These are phyloP conservation scores for Perdita meconis DNA, from an alignment of 2,888 invertebrate species.

Conservation along the genomic window DNA sequence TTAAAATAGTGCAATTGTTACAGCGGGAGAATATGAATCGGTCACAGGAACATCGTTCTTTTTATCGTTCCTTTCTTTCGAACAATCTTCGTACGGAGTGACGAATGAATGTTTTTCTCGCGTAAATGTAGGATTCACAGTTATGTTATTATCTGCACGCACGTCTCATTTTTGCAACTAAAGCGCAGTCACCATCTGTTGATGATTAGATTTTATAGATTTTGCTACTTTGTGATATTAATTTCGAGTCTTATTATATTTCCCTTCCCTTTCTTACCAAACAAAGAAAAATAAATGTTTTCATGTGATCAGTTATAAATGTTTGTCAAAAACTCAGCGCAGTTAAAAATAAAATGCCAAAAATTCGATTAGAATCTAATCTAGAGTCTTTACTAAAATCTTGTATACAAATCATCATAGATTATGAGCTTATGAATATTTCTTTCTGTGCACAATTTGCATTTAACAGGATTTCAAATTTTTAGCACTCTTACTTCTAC, in stretches of 20 bases:
- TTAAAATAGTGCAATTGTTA: constrained; percentile 5
- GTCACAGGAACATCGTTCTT: not conserved
- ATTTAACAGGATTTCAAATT: no score
- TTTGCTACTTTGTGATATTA: not conserved
- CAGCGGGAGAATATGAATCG: not conserved
- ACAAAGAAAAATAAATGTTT: no score
- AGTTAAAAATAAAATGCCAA: no score
- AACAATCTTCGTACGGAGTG: not conserved
- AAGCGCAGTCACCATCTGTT: not conserved
- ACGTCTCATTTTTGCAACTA: not conserved
- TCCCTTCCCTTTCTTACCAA: no score
- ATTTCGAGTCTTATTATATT: not conserved
- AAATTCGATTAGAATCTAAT: no score
- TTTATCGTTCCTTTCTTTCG: not conserved
- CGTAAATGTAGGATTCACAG: constrained; percentile 26
- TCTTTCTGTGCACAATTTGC: no score
- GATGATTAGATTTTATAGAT: not conserved
- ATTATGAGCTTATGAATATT: no score
- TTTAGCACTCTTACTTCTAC: no score
- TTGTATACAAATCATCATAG: no score
- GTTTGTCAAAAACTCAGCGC: no score
- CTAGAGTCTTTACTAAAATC: no score
- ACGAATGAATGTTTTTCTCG: constrained; percentile 21
- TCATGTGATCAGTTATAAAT: no score
- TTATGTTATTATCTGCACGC: constrained; percentile 15